Evolutionary conservation across 2,113 vertebrate species (phyloP).

Genomic region (Tenrec ecaudatus): DNA sequence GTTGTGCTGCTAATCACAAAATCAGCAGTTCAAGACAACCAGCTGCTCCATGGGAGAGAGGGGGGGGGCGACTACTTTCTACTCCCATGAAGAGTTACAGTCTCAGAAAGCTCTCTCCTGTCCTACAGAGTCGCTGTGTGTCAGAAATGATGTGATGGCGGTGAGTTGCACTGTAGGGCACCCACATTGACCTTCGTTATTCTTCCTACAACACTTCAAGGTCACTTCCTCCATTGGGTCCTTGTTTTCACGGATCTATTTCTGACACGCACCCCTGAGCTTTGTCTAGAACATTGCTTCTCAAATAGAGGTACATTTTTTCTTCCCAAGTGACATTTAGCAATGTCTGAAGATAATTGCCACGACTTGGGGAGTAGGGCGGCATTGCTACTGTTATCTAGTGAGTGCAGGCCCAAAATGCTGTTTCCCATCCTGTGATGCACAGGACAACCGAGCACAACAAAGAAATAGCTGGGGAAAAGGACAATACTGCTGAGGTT

Average conservation of each 20-base stretch:
- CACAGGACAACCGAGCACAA: not conserved
- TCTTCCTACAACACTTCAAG: not conserved
- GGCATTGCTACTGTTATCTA: not conserved
- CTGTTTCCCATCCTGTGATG: not conserved
- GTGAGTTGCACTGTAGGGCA: not conserved
- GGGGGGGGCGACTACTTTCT: too few species aligned
- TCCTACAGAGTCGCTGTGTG: too few species aligned
- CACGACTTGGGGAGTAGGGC: not conserved
- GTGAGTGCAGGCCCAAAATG: not conserved
- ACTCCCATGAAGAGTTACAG: too few species aligned
- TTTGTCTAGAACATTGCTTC: not conserved
- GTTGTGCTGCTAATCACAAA: too few species aligned
- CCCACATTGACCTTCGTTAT: not conserved
- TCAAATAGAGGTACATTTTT: not conserved
- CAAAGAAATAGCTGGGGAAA: not conserved
- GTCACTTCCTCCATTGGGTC: not conserved
- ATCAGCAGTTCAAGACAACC: too few species aligned
- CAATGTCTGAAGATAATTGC: slow-evolving; percentile 2
- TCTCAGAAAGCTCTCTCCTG: too few species aligned
- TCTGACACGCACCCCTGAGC: not conserved
- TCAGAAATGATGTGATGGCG: too few species aligned
- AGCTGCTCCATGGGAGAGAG: too few species aligned
- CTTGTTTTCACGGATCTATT: not conserved
- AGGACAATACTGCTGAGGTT: not conserved
- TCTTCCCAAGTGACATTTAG: not conserved